Conservation (phyloP, 2,797 vertebrate species). For the Neopelma chrysocephalum region DNA sequence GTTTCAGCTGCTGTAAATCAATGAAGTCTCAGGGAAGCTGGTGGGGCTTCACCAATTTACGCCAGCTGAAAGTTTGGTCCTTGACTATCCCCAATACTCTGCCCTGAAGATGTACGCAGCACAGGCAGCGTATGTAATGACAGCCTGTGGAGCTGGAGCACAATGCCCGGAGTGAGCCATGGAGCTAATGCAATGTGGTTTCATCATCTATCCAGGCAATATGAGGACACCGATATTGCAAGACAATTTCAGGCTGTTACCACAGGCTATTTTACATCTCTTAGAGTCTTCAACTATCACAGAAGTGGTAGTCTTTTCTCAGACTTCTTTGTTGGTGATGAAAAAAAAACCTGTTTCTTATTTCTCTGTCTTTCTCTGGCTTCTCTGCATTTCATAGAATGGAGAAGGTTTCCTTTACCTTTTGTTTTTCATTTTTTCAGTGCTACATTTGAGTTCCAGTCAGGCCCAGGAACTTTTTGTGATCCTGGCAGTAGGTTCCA, state of each 20-base stretch:
- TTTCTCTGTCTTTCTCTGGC: not conserved
- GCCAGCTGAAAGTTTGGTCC: not conserved
- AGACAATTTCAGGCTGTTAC: slow-evolving; percentile 2
- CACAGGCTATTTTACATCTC: not conserved
- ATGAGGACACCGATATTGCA: not conserved
- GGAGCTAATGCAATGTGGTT: not conserved
- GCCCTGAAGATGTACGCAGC: not conserved
- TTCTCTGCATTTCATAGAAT: not conserved
- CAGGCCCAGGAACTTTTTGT: not conserved
- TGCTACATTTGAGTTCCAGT: not conserved
- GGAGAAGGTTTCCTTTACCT: not conserved
- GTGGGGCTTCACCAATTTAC: not conserved
- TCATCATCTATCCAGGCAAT: slow-evolving; percentile 8
- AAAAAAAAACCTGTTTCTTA: not conserved
- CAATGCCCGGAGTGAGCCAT: not conserved
- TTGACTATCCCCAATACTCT: accelerated
- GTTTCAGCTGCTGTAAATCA: slow-evolving; percentile 38
- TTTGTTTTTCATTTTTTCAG: not conserved
- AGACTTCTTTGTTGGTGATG: not conserved
- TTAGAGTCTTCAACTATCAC: not conserved
- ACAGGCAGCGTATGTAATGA: not conserved
- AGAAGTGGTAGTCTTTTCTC: not conserved
- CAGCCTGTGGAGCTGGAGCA: not conserved
- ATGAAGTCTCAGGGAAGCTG: not conserved
- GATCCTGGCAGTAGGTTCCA: not conserved